These are phyloP conservation scores for Himalopsyche phryganea DNA, from an alignment of 1,140 invertebrate species.

Conservation along the genomic window DNA sequence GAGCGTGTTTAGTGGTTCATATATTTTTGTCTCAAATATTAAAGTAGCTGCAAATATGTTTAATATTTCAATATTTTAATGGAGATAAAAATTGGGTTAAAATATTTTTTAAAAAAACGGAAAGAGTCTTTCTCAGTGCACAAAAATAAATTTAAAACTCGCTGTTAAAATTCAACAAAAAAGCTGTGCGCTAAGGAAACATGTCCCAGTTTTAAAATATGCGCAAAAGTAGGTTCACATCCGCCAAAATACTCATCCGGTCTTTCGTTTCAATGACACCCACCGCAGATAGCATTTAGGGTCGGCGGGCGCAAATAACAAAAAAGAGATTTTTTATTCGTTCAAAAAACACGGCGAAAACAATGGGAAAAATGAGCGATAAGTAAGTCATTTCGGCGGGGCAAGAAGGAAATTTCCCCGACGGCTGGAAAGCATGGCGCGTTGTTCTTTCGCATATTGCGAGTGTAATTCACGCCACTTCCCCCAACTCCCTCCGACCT, in stretches of 20 bases:
- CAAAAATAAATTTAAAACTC: no score
- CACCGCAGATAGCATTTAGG: slow-evolving; percentile 12
- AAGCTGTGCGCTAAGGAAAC: slow-evolving; percentile 8
- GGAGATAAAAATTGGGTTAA: no score
- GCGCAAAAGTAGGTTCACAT: slow-evolving; percentile 4
- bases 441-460: slow-evolving; percentile 16
- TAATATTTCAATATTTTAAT: no score
- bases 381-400: slow-evolving; percentile 20
- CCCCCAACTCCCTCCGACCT: neutral
- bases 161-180: slow-evolving; percentile 8
- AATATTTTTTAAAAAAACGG: no score
- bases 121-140: no score
- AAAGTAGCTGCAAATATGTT: no score
- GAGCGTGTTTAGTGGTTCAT: no score
- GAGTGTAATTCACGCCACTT: slow-evolving; percentile 11
- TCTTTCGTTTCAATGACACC: slow-evolving; percentile 4
- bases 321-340: slow-evolving; percentile 15
- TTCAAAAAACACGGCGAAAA: slow-evolving; percentile 18
- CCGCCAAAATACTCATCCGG: slow-evolving; percentile 13
- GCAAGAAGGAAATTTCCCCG: slow-evolving; percentile 6
- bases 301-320: slow-evolving; percentile 8
- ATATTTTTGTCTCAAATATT: no score
- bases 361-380: slow-evolving; percentile 23
- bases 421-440: slow-evolving; percentile 8
- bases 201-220: slow-evolving; percentile 19